Conservation (phyloP, 2,797 vertebrate species). For the Pangasius mekongensis region DNA sequence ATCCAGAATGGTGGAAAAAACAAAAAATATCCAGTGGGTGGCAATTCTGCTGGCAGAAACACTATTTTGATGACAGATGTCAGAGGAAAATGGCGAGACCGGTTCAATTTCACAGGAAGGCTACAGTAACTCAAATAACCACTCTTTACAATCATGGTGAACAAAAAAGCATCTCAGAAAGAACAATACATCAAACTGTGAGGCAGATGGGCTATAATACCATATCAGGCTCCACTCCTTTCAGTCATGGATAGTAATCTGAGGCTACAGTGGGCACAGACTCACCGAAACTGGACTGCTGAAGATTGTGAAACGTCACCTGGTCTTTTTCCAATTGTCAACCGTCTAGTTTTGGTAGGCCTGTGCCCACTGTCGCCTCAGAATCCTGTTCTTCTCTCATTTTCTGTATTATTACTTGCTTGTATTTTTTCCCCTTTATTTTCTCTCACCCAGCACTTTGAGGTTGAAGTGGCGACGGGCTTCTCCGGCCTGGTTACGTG, state of each 20-base stretch:
- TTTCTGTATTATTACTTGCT: background rate
- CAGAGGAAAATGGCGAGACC: background rate
- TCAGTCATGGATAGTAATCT: background rate
- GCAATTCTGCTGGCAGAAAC: background rate
- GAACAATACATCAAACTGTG: background rate
- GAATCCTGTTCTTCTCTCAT: background rate
- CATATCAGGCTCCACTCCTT: background rate
- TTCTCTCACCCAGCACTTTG: constrained; percentile 84
- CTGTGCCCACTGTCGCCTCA: background rate
- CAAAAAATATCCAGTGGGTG: background rate
- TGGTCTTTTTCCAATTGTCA: background rate
- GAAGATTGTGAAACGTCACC: background rate
- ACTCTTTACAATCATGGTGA: background rate
- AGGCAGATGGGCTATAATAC: background rate
- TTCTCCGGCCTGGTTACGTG: constrained; percentile 87
- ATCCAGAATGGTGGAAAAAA: background rate
- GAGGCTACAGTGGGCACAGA: background rate
- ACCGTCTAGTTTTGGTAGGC: background rate
- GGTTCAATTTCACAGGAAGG: background rate
- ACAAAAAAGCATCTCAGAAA: background rate
- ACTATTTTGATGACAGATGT: background rate
- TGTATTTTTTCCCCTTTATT: background rate
- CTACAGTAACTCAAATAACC: background rate
- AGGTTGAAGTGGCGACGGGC: constrained; percentile 85
- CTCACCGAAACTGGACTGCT: background rate